A percentile compares a stretch with the other conserved stretches of the same genome.
Conservation (phyloP, 2,113 vertebrate genomes). For the Ptychochromis oligacanthus region DNA sequence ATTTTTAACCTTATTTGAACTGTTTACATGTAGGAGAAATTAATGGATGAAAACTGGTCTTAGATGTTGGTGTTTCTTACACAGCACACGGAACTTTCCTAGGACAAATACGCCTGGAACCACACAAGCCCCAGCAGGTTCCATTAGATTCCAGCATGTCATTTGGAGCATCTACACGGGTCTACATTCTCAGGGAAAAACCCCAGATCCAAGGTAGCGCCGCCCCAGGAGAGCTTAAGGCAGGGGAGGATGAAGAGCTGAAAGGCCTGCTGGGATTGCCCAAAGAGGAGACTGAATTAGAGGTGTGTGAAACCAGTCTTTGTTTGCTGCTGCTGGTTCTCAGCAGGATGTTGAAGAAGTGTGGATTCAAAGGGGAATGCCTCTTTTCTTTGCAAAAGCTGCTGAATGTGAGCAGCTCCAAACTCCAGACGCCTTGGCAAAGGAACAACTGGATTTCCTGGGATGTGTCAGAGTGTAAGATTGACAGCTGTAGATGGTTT, state of each 20-base stretch:
- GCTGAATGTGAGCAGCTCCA: slow-evolving; percentile 22
- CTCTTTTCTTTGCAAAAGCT: background rate
- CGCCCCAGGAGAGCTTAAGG: slow-evolving; percentile 84
- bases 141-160: slow-evolving; percentile 85
- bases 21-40: background rate
- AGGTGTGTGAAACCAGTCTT: slow-evolving; percentile 68
- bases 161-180: slow-evolving; percentile 86
- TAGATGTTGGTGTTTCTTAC: background rate
- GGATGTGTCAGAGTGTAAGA: slow-evolving; percentile 18
- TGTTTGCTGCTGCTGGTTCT: slow-evolving; percentile 36
- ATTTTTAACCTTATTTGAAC: background rate
- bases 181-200: slow-evolving; percentile 83
- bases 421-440: slow-evolving; percentile 5
- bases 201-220: slow-evolving; percentile 84
- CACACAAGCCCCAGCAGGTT: background rate
- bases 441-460: slow-evolving; percentile 15
- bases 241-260: background rate
- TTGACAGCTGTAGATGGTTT: slow-evolving; percentile 43
- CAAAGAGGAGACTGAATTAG: slow-evolving; percentile 57
- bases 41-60: background rate
- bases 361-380: slow-evolving; percentile 30
- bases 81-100: background rate
- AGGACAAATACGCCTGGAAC: background rate
- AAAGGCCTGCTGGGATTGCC: slow-evolving; percentile 89
- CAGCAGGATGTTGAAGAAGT: slow-evolving; percentile 45